Base-by-base conservation (phyloP, 30 jellyfish, hydroid and myxozoan species). In the Cassiopea xamachana region DNA sequence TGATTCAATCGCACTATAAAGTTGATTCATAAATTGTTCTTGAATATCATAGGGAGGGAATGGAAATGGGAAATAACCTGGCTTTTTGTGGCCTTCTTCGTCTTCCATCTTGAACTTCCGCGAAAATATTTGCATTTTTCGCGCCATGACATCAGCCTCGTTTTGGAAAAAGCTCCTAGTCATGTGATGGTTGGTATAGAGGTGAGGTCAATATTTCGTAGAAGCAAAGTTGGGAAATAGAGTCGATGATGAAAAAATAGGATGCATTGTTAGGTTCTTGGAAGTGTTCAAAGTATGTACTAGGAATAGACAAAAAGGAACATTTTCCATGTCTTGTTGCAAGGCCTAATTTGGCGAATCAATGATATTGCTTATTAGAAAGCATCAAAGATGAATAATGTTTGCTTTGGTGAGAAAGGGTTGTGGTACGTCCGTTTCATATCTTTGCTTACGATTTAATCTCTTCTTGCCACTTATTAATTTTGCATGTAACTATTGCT, bases 41-140 rank as follows among this genome's bases (percentile, higher is more conserved):
- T 96, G 99, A 43, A 96, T 96, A 49, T 96, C 97, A 81, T 96
- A 96, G 7, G 99, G 99, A 4, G 90, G 81, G 74, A 92, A 96
- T 43, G 99, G 99, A 86, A 96, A 96, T 48, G 93, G 92, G 80
- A 96, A 96, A 81, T 89, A 89, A 9, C 95, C 95, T 2, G 90
- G 91, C 16, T 45, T 77, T 43, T 60, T 10, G 18, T 64, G 48
- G 2, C 14, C 48, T 46, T 81, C 47, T 47, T 8, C 90, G 1
- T 55, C 84, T 18, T 45, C 14, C 44, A 18, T 60, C 94, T 10
- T n/a, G 61, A 48, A 14, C 70, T 12, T 46, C 69, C 81, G 48
- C 39, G 39, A 27, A 27, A 27, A 27, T 27, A 27, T 27, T 27
- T 27, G 39, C 39, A 27, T 27, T 77, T 44, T 83, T 83, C 74